Percentiles rank a stretch among this genome's conserved stretches.
These are phyloP conservation scores for Eidolon dupreanum DNA, from an alignment of 2,797 vertebrate species.

Conservation along the genomic window DNA sequence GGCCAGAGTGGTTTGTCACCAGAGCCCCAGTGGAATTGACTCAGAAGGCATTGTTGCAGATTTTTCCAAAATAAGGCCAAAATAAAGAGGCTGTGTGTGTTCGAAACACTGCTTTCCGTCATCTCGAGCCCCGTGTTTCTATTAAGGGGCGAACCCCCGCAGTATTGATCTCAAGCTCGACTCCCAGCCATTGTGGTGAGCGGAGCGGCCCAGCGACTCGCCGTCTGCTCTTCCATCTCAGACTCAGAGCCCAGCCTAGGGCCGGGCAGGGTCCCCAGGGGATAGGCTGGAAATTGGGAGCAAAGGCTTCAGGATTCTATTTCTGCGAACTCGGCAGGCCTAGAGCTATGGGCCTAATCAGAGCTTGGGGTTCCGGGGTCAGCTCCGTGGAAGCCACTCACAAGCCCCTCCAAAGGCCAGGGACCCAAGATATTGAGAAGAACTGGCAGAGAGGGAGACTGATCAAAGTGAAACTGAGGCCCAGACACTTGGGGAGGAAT, in stretches of 20 bases:
- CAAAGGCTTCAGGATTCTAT: not conserved
- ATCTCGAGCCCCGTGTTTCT: not conserved
- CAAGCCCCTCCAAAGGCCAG: not conserved
- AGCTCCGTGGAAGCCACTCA: not conserved
- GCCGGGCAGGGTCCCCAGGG: rapidly evolving
- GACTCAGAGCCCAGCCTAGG: not conserved
- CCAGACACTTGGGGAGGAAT: not conserved
- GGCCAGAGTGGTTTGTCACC: conserved; percentile 68
- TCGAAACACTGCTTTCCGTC: rapidly evolving
- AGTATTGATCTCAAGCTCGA: not conserved
- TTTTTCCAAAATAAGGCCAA: conserved; percentile 35
- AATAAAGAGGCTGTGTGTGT: not conserved
- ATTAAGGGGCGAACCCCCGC: not conserved
- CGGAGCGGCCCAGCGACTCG: rapidly evolving
- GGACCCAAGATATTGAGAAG: too few relatives aligned
- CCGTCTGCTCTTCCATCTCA: not conserved
- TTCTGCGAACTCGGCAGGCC: not conserved
- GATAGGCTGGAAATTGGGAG: not conserved
- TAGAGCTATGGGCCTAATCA: not conserved
- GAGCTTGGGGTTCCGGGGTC: not conserved
- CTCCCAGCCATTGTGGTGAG: not conserved
- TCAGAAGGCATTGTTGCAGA: conserved; percentile 47
- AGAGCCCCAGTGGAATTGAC: conserved; percentile 48
- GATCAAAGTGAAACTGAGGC: not conserved
- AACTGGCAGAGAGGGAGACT: not conserved